phyloP scores from a whole-genome alignment of 2,888 invertebrate species.

The Embidobia sp. region DNA sequence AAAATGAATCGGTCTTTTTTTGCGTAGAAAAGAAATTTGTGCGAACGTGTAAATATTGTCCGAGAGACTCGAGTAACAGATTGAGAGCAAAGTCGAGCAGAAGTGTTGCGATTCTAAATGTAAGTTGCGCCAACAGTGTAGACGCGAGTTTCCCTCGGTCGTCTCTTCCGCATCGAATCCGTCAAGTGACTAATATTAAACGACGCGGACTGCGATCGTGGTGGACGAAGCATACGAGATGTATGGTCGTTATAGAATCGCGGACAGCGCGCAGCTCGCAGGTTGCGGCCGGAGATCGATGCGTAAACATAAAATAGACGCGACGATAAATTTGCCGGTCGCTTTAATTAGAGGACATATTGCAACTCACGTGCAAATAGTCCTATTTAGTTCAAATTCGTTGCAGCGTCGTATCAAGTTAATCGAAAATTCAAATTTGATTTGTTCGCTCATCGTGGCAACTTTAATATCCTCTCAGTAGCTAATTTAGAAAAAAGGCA shows the following conservation, averaged over 20 bases:
- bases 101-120: slow-evolving; percentile 41
- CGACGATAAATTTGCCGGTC: slow-evolving; percentile 59
- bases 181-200: slow-evolving; percentile 62
- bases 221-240: slow-evolving; percentile 55
- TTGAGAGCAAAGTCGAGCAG: background rate
- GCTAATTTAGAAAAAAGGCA: no score
- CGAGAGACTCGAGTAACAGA: background rate
- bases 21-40: no score
- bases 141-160: slow-evolving; percentile 8
- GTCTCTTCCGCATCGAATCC: slow-evolving; percentile 51
- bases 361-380: slow-evolving; percentile 52
- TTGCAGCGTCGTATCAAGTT: slow-evolving; percentile 22
- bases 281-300: slow-evolving; percentile 55
- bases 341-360: slow-evolving; percentile 63
- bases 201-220: slow-evolving; percentile 49
- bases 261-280: slow-evolving; percentile 47
- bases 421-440: slow-evolving; percentile 48
- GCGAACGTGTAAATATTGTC: background rate
- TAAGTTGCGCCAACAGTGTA: slow-evolving; percentile 33
- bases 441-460: slow-evolving; percentile 17
- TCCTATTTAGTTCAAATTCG: slow-evolving; percentile 43
- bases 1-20: no score
- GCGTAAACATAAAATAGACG: slow-evolving; percentile 64
- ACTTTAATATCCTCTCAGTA: no score
- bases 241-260: slow-evolving; percentile 59